Evolutionary conservation across 2,113 vertebrate species (phyloP).

Genomic region (Brienomyrus longianalis): DNA sequence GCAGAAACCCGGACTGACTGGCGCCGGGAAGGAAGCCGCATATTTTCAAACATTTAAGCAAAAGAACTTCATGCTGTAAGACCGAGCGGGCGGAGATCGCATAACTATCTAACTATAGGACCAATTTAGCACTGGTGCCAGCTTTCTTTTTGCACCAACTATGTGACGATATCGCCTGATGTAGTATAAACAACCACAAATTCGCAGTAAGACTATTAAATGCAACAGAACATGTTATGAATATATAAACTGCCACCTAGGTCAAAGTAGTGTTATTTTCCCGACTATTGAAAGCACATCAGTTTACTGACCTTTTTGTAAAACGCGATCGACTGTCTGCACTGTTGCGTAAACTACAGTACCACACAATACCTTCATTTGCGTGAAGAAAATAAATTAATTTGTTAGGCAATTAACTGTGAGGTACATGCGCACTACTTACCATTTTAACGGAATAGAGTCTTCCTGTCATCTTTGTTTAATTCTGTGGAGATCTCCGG

Average conservation of each 20-base stretch:
- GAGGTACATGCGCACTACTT: conserved; percentile 42
- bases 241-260: background rate
- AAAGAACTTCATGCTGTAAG: conserved; percentile 18
- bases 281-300: background rate
- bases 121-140: conserved; percentile 49
- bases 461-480: conserved; percentile 69
- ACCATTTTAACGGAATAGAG: conserved; percentile 72
- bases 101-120: conserved; percentile 40
- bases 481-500: conserved; percentile 70
- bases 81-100: background rate
- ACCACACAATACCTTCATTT: background rate
- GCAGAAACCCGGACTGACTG: conserved; percentile 70
- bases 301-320: background rate
- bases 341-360: background rate
- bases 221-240: background rate
- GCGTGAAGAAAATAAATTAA: background rate
- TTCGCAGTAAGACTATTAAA: background rate
- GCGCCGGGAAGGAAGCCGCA: conserved; percentile 73
- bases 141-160: conserved; percentile 55
- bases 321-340: background rate
- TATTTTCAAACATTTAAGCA: conserved; percentile 67
- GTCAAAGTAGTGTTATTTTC: background rate
- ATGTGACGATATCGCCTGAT: conserved; percentile 21
- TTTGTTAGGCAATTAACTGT: background rate
- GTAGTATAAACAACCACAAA: background rate